Evolutionary conservation across 2,888 invertebrate genomes (phyloP), one percentile per base, ranked within the genome.

Genomic region (Polymixis flavicincta): DNA sequence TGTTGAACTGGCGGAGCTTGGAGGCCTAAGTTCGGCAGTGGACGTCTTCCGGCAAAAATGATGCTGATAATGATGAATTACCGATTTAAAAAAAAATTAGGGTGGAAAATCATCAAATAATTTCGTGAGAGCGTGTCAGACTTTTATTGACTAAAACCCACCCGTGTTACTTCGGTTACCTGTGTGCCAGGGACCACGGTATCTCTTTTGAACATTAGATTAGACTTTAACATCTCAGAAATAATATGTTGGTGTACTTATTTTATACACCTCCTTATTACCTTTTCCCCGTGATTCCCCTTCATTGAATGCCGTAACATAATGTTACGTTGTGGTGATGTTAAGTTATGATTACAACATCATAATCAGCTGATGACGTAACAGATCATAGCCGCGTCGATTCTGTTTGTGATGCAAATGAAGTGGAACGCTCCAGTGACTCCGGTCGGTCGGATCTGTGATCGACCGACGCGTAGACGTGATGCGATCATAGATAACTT

Each of bases 351-450:
- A 52, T 66, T 67, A 50, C 61, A 68, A 74, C 74, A 69, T 77
- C 72, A 75, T 78, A 85, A 90, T 89, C 85, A 86, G 83, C 84
- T 85, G 74, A 71, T 91, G 88, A 92, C 86, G 89, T 89, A 90
- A 92, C 87, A 84, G 76, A 91, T 92, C 89, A 90, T 89, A 89
- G 90, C 84, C 82, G 85, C 82, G 88, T 86, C 89, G 81, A 74
- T 85, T 88, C 85, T 80, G 78, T 90, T 88, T 85, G 89, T 90
- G 84, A 93, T 93, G 92, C 85, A 92, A 94, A 93, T 92, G 92
- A 92, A 85, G 85, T 87, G 88, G 85, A 89, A 87, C 88, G 86
- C 83, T 80, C 74, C 80, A 81, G 87, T 77, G 63, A 63, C 42
- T 71, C 50, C 84, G 76, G 32, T 66, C 61, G 55, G 50, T 11